phyloP scores from a whole-genome alignment of 2,888 invertebrate species.

The Meteorus colon region DNA sequence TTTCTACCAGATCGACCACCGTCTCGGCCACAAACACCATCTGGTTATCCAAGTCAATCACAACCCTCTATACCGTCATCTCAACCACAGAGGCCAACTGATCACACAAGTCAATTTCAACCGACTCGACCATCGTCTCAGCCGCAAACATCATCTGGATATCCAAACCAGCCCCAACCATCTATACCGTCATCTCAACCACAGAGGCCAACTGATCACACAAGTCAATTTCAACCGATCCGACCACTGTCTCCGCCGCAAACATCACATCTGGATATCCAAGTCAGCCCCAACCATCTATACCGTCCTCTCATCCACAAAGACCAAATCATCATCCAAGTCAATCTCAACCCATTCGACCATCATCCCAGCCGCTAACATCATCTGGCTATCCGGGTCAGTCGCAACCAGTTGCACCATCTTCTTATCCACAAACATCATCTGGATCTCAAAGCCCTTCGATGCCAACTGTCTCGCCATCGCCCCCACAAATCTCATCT shows the following conservation, averaged over 20 bases:
- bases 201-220: background rate
- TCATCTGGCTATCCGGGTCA: conserved; percentile 34
- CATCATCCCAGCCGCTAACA: background rate
- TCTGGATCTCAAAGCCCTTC: too few species aligned
- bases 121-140: background rate
- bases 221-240: background rate
- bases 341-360: background rate
- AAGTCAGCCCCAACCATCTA: background rate
- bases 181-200: background rate
- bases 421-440: background rate
- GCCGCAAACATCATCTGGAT: background rate
- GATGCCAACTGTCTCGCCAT: conserved; percentile 37
- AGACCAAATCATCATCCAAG: background rate
- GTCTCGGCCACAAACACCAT: background rate
- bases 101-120: background rate
- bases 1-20: background rate
- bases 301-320: background rate
- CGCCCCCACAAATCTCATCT: conserved; percentile 6
- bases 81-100: too few species aligned
- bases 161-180: background rate
- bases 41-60: background rate
- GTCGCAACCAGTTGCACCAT: background rate
- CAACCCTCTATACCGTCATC: background rate
- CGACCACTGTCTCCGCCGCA: background rate
- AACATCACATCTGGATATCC: too few species aligned